Evolutionary conservation across 2,797 vertebrate species (phyloP).

Genomic region (Pampus argenteus): DNA sequence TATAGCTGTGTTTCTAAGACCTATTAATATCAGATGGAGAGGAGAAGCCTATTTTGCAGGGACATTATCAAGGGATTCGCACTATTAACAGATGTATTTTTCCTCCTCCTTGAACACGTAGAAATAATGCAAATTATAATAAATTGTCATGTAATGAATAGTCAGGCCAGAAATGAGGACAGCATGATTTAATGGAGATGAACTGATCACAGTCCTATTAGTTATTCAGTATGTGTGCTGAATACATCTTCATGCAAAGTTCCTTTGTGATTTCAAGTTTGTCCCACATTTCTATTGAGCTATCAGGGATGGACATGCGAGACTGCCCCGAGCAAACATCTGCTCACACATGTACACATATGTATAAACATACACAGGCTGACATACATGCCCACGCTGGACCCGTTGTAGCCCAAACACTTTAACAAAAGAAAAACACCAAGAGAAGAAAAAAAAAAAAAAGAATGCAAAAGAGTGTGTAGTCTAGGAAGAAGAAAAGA

Average conservation of each 20-base stretch:
- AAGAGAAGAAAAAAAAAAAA: neutral
- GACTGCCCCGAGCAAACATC: slow-evolving; percentile 83
- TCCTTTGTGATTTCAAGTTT: slow-evolving; percentile 80
- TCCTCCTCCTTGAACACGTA: slow-evolving; percentile 81
- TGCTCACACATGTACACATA: slow-evolving; percentile 80
- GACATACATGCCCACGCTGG: slow-evolving; percentile 66
- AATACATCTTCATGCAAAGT: slow-evolving; percentile 71
- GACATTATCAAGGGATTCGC: slow-evolving; percentile 75
- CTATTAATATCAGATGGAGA: slow-evolving; percentile 80
- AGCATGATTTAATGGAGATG: slow-evolving; percentile 63
- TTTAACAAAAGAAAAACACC: slow-evolving; percentile 31
- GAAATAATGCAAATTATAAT: slow-evolving; percentile 82
- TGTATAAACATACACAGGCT: slow-evolving; percentile 85
- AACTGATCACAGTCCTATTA: slow-evolving; percentile 62
- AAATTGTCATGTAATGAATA: slow-evolving; percentile 80
- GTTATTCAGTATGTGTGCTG: slow-evolving; percentile 62
- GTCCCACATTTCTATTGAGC: slow-evolving; percentile 79
- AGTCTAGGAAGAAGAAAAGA: slow-evolving; percentile 41
- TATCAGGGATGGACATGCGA: slow-evolving; percentile 77
- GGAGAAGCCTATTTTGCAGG: slow-evolving; percentile 62
- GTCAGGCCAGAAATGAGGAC: slow-evolving; percentile 65
- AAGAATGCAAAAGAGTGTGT: slow-evolving; percentile 27
- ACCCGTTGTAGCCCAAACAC: slow-evolving; percentile 46
- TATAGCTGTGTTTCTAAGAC: slow-evolving; percentile 74
- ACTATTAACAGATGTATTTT: slow-evolving; percentile 83